These are phyloP conservation scores for Mormyrus proboscirostris DNA, from an alignment of 2,797 vertebrate species.

Conservation along the genomic window DNA sequence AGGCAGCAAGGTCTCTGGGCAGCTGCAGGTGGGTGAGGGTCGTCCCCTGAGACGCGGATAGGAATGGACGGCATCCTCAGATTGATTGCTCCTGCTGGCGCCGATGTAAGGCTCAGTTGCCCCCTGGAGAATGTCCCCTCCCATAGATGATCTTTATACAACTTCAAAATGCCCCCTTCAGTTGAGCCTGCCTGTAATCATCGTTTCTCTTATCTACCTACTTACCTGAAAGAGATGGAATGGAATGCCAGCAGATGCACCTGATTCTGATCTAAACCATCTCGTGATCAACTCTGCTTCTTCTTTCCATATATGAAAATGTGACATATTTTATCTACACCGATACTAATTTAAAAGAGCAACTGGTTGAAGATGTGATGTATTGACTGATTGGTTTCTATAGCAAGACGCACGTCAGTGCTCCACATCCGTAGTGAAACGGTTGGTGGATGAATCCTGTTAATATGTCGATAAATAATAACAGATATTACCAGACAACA, in stretches of 20 bases:
- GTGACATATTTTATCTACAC: background rate
- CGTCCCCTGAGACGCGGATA: background rate
- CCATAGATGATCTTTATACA: background rate
- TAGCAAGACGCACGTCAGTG: background rate
- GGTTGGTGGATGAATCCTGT: background rate
- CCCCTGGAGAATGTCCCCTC: background rate
- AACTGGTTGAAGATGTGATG: background rate
- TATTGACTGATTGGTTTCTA: background rate
- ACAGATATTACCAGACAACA: background rate
- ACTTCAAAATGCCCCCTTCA: background rate
- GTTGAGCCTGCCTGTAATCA: slow-evolving; percentile 7
- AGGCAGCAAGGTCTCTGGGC: background rate
- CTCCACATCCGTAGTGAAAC: background rate
- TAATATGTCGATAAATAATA: background rate
- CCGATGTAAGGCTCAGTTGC: background rate
- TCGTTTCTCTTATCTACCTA: background rate
- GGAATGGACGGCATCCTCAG: slow-evolving; percentile 8
- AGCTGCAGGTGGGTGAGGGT: background rate
- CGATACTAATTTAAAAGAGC: background rate
- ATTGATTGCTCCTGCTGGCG: background rate
- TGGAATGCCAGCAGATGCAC: background rate
- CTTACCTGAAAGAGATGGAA: background rate
- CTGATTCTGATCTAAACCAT: background rate
- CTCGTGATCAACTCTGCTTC: background rate
- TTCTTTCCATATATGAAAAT: background rate